A percentile compares a stretch with the other conserved stretches of the same genome.
Evolutionary conservation across 1,140 invertebrate species (phyloP).

Genomic region (Dreissena rostriformis): DNA sequence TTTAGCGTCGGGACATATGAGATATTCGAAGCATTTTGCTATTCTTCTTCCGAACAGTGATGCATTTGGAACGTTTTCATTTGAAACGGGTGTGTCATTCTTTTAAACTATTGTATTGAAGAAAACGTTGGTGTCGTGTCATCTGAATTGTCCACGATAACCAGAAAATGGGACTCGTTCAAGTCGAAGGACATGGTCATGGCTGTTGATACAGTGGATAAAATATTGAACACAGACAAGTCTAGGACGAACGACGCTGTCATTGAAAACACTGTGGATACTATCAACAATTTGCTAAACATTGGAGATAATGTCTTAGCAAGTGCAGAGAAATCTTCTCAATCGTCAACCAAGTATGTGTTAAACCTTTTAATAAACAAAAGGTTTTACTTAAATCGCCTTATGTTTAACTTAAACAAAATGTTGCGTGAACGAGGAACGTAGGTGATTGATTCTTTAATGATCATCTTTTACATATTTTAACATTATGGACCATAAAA

Average conservation of each 20-base stretch:
- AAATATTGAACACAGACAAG: conserved; percentile 18
- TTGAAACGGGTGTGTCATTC: not conserved
- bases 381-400: no score
- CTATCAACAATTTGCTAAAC: conserved; percentile 32
- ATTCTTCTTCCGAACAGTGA: no score
- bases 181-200: not conserved
- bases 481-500: no score
- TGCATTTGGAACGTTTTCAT: not conserved
- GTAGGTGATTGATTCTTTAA: no score
- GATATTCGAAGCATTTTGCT: no score
- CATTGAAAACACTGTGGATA: conserved; percentile 19
- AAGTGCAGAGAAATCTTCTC: not conserved
- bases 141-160: conserved; percentile 13
- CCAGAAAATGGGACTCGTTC: conserved; percentile 10
- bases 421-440: no score
- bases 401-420: no score
- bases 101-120: not conserved
- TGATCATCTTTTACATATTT: no score
- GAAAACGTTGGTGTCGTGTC: conserved; percentile 22
- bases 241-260: conserved; percentile 11
- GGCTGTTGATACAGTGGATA: conserved; percentile 1
- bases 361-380: not conserved
- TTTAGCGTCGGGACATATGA: no score
- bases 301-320: not conserved
- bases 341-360: conserved; percentile 30